Evolutionary conservation across 1,140 invertebrate species (phyloP).

Genomic region (Doryteuthis pealeii): DNA sequence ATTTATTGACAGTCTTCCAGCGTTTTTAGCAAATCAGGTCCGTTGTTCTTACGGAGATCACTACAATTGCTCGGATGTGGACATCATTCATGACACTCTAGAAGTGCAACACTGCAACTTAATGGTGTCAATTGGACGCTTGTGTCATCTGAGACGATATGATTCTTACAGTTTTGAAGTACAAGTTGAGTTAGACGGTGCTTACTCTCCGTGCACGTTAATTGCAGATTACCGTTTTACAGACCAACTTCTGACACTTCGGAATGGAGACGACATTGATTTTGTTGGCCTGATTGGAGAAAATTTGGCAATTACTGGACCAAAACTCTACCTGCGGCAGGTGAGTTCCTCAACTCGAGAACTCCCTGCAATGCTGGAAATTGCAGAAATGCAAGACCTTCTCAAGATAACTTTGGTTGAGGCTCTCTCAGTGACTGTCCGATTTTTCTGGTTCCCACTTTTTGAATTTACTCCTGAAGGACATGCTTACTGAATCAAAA

Average conservation of each 20-base stretch:
- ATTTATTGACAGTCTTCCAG: constrained; percentile 41
- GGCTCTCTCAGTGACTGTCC: not conserved
- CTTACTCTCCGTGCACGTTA: constrained; percentile 11
- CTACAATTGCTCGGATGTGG: constrained; percentile 37
- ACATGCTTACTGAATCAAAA: not conserved
- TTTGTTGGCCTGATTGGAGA: constrained; percentile 37
- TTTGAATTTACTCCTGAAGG: not conserved
- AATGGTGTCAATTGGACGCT: constrained; percentile 33
- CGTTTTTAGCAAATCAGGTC: constrained; percentile 40
- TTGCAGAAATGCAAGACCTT: constrained; percentile 9
- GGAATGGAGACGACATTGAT: constrained; percentile 30
- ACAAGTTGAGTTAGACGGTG: constrained; percentile 18
- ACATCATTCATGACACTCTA: constrained; percentile 23
- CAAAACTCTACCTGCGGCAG: constrained; percentile 39
- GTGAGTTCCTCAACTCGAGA: constrained; percentile 36
- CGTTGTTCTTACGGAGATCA: constrained; percentile 45
- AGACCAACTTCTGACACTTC: constrained; percentile 31
- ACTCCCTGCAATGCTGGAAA: constrained; percentile 28
- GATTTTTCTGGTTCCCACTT: constrained; percentile 4
- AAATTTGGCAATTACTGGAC: constrained; percentile 28
- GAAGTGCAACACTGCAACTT: constrained; percentile 34
- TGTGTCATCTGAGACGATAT: constrained; percentile 39
- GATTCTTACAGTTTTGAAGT: constrained; percentile 39
- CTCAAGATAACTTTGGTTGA: not conserved
- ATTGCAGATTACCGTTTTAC: constrained; percentile 40